A percentile compares a stretch with the other conserved stretches of the same genome.
These are phyloP conservation scores for Auanema freiburgensis DNA, from an alignment of 2,888 invertebrate species.

Conservation along the genomic window DNA sequence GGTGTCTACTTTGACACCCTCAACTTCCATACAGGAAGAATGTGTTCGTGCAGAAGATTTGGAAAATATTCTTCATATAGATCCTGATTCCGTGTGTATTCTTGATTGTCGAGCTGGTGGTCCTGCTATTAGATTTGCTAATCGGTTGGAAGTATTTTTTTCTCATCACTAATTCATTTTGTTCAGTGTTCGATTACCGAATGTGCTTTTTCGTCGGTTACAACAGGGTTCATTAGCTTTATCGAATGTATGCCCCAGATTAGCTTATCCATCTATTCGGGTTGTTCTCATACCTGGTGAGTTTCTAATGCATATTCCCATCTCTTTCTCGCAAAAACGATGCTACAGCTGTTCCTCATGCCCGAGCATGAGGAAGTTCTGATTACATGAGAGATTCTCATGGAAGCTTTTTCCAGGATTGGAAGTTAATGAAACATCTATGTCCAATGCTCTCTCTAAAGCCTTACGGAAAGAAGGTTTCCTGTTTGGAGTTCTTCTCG, in stretches of 20 bases:
- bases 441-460: conserved; percentile 22
- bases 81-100: conserved; percentile 21
- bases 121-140: conserved; percentile 32
- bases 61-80: conserved; percentile 13
- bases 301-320: conserved; percentile 1
- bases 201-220: conserved; percentile 69
- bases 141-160: conserved; percentile 23
- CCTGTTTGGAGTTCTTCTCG: conserved; percentile 15
- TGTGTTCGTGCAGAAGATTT: conserved; percentile 14
- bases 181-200: conserved; percentile 74
- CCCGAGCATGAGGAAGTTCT: background rate
- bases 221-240: conserved; percentile 45
- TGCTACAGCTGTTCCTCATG: conserved; percentile 1
- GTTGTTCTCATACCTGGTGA: conserved; percentile 22
- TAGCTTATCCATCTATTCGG: conserved; percentile 19
- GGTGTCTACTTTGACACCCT: conserved; percentile 20
- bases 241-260: conserved; percentile 28
- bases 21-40: conserved; percentile 21
- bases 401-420: background rate
- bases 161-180: conserved; percentile 1
- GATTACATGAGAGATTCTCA: too few species aligned
- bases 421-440: conserved; percentile 15
- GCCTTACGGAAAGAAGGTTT: conserved; percentile 18
- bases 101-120: conserved; percentile 41
- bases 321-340: background rate